phyloP scores from a whole-genome alignment of 2,888 invertebrate species.

The Temnothorax unifasciatus region DNA sequence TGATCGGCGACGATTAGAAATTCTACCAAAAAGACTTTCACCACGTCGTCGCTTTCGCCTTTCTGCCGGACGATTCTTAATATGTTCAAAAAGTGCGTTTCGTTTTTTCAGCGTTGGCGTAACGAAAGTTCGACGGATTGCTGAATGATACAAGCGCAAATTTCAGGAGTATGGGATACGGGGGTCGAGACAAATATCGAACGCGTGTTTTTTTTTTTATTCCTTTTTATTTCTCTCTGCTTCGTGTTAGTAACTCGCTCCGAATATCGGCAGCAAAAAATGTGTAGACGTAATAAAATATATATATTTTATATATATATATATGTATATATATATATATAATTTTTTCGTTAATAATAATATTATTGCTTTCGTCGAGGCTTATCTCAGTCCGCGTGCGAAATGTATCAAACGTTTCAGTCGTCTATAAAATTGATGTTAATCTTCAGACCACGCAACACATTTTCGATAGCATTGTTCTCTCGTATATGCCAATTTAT shows the following conservation, averaged over 20 bases:
- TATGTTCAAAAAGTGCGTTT: constrained; percentile 1
- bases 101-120: constrained; percentile 13
- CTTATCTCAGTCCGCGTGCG: constrained; percentile 20
- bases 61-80: constrained; percentile 3
- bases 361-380: constrained; percentile 41
- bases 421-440: background rate
- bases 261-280: constrained; percentile 60
- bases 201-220: constrained; percentile 35
- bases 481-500: background rate
- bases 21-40: constrained; percentile 66
- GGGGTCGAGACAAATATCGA: background rate
- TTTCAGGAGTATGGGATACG: background rate
- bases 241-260: constrained; percentile 64
- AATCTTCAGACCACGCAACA: background rate
- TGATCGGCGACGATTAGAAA: constrained; percentile 60
- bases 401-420: background rate
- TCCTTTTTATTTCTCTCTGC: constrained; percentile 59
- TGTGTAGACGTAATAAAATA: constrained; percentile 66
- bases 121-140: background rate
- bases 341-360: constrained; percentile 43
- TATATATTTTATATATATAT: constrained; percentile 36
- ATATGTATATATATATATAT: constrained; percentile 27
- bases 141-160: background rate
- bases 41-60: constrained; percentile 67
- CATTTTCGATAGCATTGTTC: constrained; percentile 28